Conservation (phyloP, 2,888 invertebrate species). For the Pheosia tremula region DNA sequence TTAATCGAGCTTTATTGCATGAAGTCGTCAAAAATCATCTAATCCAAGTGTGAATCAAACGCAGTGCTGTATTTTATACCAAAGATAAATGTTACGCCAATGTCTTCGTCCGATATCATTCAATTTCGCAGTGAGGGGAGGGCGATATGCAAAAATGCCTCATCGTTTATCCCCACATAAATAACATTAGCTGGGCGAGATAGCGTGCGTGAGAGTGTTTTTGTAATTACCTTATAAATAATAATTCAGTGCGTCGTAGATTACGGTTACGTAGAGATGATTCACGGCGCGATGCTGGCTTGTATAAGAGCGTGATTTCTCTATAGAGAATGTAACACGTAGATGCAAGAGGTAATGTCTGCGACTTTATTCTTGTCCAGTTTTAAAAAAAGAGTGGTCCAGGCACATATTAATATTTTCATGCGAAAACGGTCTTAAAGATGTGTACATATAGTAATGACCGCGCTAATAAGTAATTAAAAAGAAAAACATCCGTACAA, state of each 20-base stretch:
- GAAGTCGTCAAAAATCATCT: neutral
- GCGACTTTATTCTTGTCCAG: too few species aligned
- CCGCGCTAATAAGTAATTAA: too few species aligned
- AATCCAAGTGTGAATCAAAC: neutral
- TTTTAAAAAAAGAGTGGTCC: too few species aligned
- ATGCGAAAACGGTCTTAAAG: too few species aligned
- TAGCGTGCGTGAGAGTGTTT: constrained; percentile 77
- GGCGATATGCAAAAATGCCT: constrained; percentile 79
- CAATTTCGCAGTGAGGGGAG: constrained; percentile 66
- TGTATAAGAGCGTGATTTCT: constrained; percentile 26
- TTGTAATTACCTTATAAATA: constrained; percentile 85
- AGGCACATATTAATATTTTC: too few species aligned
- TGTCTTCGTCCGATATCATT: constrained; percentile 62
- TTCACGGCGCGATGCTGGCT: constrained; percentile 52
- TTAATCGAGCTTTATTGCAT: too few species aligned
- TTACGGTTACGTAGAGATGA: constrained; percentile 75
- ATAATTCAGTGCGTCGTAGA: constrained; percentile 78
- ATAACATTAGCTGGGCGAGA: constrained; percentile 76
- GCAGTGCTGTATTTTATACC: neutral
- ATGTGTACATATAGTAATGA: too few species aligned
- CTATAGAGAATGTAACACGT: constrained; percentile 9
- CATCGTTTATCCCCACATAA: constrained; percentile 79
- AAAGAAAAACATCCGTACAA: too few species aligned
- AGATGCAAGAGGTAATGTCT: neutral
- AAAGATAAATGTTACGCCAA: constrained; percentile 22